Evolutionary conservation across 2,888 invertebrate genomes (phyloP).

Genomic region (Acleris emargana): DNA sequence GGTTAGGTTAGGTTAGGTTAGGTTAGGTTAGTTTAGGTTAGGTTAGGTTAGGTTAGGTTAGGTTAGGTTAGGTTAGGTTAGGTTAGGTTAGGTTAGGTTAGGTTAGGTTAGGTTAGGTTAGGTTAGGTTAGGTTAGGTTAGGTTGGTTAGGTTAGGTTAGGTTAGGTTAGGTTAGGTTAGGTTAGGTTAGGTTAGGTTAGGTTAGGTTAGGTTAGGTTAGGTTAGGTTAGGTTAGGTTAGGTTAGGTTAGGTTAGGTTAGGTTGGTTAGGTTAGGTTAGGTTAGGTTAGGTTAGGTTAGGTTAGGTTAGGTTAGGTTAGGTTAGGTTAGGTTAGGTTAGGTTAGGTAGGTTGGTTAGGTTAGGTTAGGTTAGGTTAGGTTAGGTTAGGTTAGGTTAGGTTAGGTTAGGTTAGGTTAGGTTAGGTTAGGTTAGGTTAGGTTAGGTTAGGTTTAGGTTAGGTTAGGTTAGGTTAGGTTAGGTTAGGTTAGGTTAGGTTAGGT

Average conservation of each 20-base stretch:
- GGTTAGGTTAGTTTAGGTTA: slow-evolving; percentile 11
- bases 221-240: slow-evolving; percentile 12
- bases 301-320: slow-evolving; percentile 15
- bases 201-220: slow-evolving; percentile 15
- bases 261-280: slow-evolving; percentile 15
- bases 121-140: slow-evolving; percentile 7
- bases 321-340: slow-evolving; percentile 15
- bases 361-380: slow-evolving; percentile 15
- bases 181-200: slow-evolving; percentile 15
- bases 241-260: slow-evolving; percentile 15
- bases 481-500: slow-evolving; percentile 15
- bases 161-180: slow-evolving; percentile 15
- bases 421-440: slow-evolving; percentile 15
- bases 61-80: slow-evolving; percentile 15
- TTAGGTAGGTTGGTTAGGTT: slow-evolving; percentile 12
- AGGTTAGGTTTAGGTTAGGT: no score
- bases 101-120: slow-evolving; percentile 7
- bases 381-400: slow-evolving; percentile 15
- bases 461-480: slow-evolving; percentile 15
- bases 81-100: slow-evolving; percentile 15
- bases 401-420: slow-evolving; percentile 15
- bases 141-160: no score
- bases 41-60: slow-evolving; percentile 15
- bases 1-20: slow-evolving; percentile 9
- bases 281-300: slow-evolving; percentile 15